These are phyloP conservation scores for Gallinago jamesoni DNA, from an alignment of 2,113 vertebrate species.

Conservation along the genomic window DNA sequence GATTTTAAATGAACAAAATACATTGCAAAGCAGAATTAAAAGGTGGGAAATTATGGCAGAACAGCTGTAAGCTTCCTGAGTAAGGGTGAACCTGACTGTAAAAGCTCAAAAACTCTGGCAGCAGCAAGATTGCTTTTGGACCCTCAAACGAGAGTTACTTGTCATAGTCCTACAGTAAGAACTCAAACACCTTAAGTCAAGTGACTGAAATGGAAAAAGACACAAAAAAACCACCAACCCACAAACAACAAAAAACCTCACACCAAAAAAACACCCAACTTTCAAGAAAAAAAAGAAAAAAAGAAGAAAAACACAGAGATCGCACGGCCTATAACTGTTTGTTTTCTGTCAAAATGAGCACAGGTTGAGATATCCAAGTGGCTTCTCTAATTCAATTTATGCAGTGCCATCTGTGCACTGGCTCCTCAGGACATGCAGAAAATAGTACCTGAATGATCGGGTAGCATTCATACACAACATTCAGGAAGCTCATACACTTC, in stretches of 20 bases:
- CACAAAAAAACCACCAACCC: background rate
- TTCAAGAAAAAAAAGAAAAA: background rate
- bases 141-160: background rate
- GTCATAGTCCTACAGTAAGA: background rate
- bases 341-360: background rate
- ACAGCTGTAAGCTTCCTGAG: background rate
- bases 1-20: background rate
- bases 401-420: background rate
- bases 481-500: background rate
- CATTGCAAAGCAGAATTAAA: background rate
- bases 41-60: background rate
- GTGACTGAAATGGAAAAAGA: background rate
- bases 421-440: background rate
- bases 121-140: background rate
- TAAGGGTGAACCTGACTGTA: background rate
- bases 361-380: background rate
- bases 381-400: background rate
- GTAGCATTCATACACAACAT: background rate
- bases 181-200: background rate
- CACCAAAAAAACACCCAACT: background rate
- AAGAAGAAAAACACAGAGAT: background rate
- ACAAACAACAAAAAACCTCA: background rate
- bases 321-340: background rate
- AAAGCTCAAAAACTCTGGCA: background rate
- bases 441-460: background rate